Percentiles rank a stretch among this genome's conserved stretches.
Evolutionary conservation across 2,113 vertebrate genomes (phyloP).

Genomic region (Oreochromis tanganicae): DNA sequence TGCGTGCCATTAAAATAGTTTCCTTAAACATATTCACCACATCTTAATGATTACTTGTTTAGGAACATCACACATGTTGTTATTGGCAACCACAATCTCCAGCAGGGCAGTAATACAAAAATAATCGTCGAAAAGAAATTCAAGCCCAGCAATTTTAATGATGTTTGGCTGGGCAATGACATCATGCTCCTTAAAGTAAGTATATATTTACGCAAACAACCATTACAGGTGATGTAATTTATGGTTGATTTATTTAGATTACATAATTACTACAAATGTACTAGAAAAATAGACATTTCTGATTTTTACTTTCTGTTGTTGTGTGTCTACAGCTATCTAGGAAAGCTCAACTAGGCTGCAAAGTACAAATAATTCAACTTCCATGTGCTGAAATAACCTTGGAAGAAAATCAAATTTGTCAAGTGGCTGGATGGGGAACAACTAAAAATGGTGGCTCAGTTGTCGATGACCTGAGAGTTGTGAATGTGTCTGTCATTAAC

Average conservation of each 20-base stretch:
- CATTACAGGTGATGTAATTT: not conserved
- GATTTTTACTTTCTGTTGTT: not conserved
- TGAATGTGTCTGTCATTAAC: not conserved
- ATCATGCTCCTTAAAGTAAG: not conserved
- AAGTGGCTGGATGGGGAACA: not conserved
- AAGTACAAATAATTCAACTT: not conserved
- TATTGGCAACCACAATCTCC: not conserved
- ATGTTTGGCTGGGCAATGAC: not conserved
- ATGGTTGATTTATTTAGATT: not conserved
- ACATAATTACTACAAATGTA: not conserved
- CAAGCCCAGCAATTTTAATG: not conserved
- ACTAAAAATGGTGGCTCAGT: not conserved
- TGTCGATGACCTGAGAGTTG: not conserved
- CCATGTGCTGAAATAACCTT: not conserved
- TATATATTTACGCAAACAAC: not conserved
- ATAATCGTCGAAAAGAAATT: not conserved
- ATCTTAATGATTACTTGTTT: not conserved
- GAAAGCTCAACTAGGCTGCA: not conserved
- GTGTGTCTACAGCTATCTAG: not conserved
- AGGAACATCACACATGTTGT: not conserved
- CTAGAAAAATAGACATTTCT: not conserved
- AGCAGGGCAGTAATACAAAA: not conserved
- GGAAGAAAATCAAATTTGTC: not conserved
- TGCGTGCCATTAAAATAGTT: rapidly evolving
- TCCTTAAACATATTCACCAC: not conserved